Conservation (phyloP, 1,140 invertebrate species). For the Acromyrmex heyeri region DNA sequence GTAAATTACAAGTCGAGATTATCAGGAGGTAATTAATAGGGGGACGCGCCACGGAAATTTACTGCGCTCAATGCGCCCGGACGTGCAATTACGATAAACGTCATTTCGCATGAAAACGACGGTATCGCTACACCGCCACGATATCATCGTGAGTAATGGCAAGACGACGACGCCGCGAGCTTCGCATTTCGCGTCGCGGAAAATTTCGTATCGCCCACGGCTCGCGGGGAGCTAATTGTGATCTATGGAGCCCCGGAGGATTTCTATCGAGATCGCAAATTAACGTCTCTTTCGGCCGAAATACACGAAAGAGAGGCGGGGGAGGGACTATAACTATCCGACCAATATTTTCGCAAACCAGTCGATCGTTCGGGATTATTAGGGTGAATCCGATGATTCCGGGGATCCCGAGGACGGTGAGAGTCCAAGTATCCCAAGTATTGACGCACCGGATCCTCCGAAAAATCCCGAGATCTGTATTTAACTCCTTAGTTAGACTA, state of each 20-base stretch:
- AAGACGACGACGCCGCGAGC: constrained; percentile 35
- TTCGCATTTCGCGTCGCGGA: constrained; percentile 26
- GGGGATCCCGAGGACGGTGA: background rate
- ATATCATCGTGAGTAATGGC: constrained; percentile 62
- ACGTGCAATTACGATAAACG: constrained; percentile 63
- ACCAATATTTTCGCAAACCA: constrained; percentile 7
- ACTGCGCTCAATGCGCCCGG: constrained; percentile 57
- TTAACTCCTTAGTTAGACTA: constrained; percentile 37
- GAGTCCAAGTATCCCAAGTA: background rate
- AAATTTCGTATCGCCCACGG: constrained; percentile 29
- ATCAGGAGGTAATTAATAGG: constrained; percentile 62
- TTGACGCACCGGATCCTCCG: background rate
- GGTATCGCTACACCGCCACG: constrained; percentile 35
- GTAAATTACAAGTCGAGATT: constrained; percentile 63
- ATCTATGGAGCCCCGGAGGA: constrained; percentile 31
- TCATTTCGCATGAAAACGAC: constrained; percentile 63
- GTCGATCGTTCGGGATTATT: constrained; percentile 3
- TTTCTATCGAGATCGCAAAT: constrained; percentile 29
- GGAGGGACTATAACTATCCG: too few species aligned
- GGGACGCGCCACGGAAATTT: constrained; percentile 39
- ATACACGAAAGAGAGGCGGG: background rate
- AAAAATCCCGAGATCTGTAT: background rate
- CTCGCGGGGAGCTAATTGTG: constrained; percentile 49
- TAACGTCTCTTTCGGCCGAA: background rate
- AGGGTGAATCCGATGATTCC: background rate